Conservation (phyloP, 2,797 vertebrate species). For the Lateolabrax maculatus region DNA sequence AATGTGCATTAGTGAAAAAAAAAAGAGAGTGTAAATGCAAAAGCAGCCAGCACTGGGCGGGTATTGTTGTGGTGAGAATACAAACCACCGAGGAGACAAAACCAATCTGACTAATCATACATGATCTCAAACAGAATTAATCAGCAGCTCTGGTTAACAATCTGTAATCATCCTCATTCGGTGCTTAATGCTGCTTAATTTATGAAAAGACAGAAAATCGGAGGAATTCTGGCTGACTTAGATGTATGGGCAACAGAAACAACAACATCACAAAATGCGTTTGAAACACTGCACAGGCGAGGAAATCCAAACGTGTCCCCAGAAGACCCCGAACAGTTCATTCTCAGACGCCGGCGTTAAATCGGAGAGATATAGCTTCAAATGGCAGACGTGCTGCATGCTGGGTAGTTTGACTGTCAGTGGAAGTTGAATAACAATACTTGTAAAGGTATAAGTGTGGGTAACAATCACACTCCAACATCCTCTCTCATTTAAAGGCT, state of each 20-base stretch:
- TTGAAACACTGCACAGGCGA: not conserved
- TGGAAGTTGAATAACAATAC: conserved; percentile 41
- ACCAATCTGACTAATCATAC: conserved; percentile 75
- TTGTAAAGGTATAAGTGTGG: conserved; percentile 41
- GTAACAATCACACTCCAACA: conserved; percentile 32
- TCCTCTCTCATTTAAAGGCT: conserved; percentile 45
- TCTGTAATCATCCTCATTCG: conserved; percentile 64
- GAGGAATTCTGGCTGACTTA: conserved; percentile 27
- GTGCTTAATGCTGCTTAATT: conserved; percentile 52
- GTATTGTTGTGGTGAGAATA: conserved; percentile 70
- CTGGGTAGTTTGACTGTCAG: conserved; percentile 49
- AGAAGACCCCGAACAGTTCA: conserved; percentile 42
- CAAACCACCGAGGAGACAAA: conserved; percentile 71
- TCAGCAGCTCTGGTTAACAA: conserved; percentile 69
- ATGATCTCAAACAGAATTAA: conserved; percentile 78
- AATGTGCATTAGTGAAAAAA: conserved; percentile 30
- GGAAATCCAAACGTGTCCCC: conserved; percentile 50
- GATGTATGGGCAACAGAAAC: conserved; percentile 15
- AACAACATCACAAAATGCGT: conserved; percentile 23
- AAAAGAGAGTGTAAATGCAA: conserved; percentile 18
- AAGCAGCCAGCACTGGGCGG: conserved; percentile 37
- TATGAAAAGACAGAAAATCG: conserved; percentile 29
- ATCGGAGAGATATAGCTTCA: conserved; percentile 22
- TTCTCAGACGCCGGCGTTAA: not conserved
- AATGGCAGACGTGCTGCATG: conserved; percentile 48